phyloP scores from a whole-genome alignment of 2,888 invertebrate species.

The Drosophila paucipuncta region DNA sequence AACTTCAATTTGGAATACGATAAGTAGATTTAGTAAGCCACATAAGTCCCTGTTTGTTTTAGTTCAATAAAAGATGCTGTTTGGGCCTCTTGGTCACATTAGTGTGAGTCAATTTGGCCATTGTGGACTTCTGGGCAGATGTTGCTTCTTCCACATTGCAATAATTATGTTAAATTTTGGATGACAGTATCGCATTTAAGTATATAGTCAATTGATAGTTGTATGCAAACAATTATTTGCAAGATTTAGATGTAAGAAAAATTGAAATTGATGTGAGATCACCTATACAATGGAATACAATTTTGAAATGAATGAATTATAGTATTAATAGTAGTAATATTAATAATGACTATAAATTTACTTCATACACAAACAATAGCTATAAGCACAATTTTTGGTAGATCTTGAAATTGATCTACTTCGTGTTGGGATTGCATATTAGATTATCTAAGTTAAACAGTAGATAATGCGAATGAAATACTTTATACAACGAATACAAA shows the following conservation, averaged over 20 bases:
- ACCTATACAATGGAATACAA: slow-evolving; percentile 33
- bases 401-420: slow-evolving; percentile 10
- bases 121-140: background rate
- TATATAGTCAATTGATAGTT: slow-evolving; percentile 14
- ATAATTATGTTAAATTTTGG: background rate
- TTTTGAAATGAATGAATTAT: slow-evolving; percentile 14
- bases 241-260: slow-evolving; percentile 24
- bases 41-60: slow-evolving; percentile 5
- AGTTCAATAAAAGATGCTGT: background rate
- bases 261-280: slow-evolving; percentile 26
- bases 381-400: slow-evolving; percentile 21
- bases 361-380: slow-evolving; percentile 25
- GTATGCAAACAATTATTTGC: slow-evolving; percentile 7
- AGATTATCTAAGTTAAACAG: slow-evolving; percentile 4
- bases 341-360: slow-evolving; percentile 18
- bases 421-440: slow-evolving; percentile 4
- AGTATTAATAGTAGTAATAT: slow-evolving; percentile 6
- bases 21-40: background rate
- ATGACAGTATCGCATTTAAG: background rate
- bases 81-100: background rate
- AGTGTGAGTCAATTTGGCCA: slow-evolving; percentile 2
- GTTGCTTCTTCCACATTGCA: slow-evolving; percentile 2
- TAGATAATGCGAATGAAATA: slow-evolving; percentile 12
- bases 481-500: slow-evolving; percentile 28
- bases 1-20: slow-evolving; percentile 10